A percentile compares a stretch with the other conserved stretches of the same genome.
Evolutionary conservation across 2,888 invertebrate genomes (phyloP).

Genomic region (Ormyrus labotus): DNA sequence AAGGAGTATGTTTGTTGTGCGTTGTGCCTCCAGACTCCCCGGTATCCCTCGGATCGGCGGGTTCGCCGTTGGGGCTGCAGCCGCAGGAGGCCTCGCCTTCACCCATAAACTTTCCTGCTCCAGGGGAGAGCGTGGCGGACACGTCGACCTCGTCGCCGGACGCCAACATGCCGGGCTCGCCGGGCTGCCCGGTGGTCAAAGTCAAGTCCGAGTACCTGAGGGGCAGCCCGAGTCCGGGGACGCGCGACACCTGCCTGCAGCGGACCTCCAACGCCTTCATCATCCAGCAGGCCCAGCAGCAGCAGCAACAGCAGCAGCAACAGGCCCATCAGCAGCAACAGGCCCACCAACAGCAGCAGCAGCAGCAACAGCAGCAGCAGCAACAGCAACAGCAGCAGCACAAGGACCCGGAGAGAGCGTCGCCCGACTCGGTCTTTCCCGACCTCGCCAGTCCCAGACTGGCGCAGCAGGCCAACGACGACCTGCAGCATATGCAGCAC

Average conservation of each 20-base stretch:
- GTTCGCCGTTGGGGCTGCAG: slow-evolving; percentile 73
- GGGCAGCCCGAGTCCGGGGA: slow-evolving; percentile 80
- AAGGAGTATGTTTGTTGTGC: not conserved
- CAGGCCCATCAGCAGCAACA: slow-evolving; percentile 60
- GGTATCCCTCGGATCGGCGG: slow-evolving; percentile 75
- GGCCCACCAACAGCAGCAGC: slow-evolving; percentile 63
- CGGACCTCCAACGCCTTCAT: slow-evolving; percentile 74
- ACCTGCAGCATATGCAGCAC: slow-evolving; percentile 34
- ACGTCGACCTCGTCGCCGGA: slow-evolving; percentile 95
- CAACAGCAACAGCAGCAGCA: slow-evolving; percentile 59
- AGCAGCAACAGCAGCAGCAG: slow-evolving; percentile 58
- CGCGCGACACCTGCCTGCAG: slow-evolving; percentile 77
- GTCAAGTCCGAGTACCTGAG: slow-evolving; percentile 74
- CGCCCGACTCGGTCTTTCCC: slow-evolving; percentile 79
- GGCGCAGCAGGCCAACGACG: slow-evolving; percentile 63
- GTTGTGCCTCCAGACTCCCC: slow-evolving; percentile 71
- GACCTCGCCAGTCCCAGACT: slow-evolving; percentile 77
- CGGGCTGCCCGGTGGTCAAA: slow-evolving; percentile 76
- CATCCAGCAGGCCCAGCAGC: slow-evolving; percentile 73
- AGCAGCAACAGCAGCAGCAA: slow-evolving; percentile 61
- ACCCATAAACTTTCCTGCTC: slow-evolving; percentile 74
- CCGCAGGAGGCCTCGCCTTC: slow-evolving; percentile 72
- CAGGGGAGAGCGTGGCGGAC: slow-evolving; percentile 95
- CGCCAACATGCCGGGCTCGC: slow-evolving; percentile 90
- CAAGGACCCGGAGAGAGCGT: slow-evolving; percentile 76